Conservation (phyloP, 2,797 vertebrate species). For the Denticeps clupeoides region DNA sequence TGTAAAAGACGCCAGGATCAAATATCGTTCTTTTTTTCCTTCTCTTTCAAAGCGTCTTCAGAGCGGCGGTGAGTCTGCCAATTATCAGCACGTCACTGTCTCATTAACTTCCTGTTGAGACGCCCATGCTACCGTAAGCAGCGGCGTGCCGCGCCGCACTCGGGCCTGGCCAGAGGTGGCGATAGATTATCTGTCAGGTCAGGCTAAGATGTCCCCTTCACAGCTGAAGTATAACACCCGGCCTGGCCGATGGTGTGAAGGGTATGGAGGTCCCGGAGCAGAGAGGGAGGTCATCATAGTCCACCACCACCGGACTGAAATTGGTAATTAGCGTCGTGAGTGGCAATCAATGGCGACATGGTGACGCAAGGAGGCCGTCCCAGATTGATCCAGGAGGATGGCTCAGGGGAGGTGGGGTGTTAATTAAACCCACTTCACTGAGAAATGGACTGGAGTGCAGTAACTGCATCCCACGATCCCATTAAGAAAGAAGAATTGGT, state of each 20-base stretch:
- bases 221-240: no score
- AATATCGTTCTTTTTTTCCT: slow-evolving; percentile 11
- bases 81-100: not conserved
- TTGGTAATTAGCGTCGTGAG: slow-evolving; percentile 14
- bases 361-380: not conserved
- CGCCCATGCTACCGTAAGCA: not conserved
- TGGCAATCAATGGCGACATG: slow-evolving; percentile 14
- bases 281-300: no score
- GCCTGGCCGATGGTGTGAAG: not conserved
- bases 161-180: slow-evolving; percentile 1
- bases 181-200: slow-evolving; percentile 27
- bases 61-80: no score
- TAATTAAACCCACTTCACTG: not conserved
- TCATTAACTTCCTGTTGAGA: not conserved
- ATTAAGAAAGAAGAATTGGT: no score
- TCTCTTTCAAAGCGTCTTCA: not conserved
- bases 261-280: no score
- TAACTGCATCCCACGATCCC: no score
- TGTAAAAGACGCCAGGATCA: slow-evolving; percentile 19
- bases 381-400: slow-evolving; percentile 19
- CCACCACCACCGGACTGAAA: no score
- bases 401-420: slow-evolving; percentile 1
- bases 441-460: no score
- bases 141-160: slow-evolving; percentile 16
- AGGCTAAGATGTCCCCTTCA: slow-evolving; percentile 9